Evolutionary conservation across 2,113 vertebrate genomes (phyloP).

Genomic region (Xenopus laevis): DNA sequence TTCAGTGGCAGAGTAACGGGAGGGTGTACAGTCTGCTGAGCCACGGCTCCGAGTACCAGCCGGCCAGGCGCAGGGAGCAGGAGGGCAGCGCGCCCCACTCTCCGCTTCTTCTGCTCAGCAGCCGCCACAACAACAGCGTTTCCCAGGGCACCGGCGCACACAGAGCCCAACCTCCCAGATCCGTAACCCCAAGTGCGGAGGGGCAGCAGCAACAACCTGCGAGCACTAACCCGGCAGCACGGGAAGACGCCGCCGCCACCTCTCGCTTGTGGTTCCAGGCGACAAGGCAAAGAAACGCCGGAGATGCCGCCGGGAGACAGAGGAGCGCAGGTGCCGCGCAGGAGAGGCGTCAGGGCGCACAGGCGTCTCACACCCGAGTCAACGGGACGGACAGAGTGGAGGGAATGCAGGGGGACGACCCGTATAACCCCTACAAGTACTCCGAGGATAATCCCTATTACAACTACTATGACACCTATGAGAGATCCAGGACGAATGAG

Average conservation of each 20-base stretch:
- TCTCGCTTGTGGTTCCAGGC: constrained; percentile 50
- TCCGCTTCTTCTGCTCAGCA: constrained; percentile 56
- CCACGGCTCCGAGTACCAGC: constrained; percentile 76
- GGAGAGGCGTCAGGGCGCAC: constrained; percentile 7
- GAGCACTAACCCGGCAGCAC: constrained; percentile 37
- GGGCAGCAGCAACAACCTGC: neutral
- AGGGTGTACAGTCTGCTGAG: constrained; percentile 82
- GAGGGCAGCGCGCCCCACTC: constrained; percentile 40
- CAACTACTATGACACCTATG: constrained; percentile 89
- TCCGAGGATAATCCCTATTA: constrained; percentile 87
- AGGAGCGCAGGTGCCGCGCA: constrained; percentile 35
- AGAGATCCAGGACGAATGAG: constrained; percentile 67
- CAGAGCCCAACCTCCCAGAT: constrained; percentile 7
- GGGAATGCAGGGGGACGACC: constrained; percentile 84
- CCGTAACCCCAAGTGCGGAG: neutral
- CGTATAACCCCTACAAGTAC: constrained; percentile 84
- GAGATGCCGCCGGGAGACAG: constrained; percentile 39
- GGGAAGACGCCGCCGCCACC: constrained; percentile 35
- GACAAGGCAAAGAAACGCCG: constrained; percentile 13
- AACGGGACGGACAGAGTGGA: constrained; percentile 61
- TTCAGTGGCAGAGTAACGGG: constrained; percentile 87
- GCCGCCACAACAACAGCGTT: constrained; percentile 37
- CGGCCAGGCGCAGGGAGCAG: constrained; percentile 61
- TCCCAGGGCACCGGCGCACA: neutral
- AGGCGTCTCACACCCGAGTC: neutral